These are phyloP conservation scores for Nannoperca obscura DNA, from an alignment of 2,797 vertebrate species.

Conservation along the genomic window DNA sequence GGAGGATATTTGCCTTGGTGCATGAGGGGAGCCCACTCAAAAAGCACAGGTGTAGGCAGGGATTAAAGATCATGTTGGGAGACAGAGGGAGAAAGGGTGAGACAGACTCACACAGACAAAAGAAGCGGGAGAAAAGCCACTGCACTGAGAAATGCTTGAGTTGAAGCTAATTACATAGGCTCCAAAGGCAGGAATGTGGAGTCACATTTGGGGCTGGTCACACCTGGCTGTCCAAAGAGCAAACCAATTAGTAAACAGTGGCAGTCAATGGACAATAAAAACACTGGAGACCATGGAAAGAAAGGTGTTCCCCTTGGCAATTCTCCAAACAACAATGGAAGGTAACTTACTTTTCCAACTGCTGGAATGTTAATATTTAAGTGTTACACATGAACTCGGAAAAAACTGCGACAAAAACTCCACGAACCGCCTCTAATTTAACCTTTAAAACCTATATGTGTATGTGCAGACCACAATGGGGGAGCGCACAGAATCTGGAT, in stretches of 20 bases:
- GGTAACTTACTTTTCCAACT: slow-evolving; percentile 22
- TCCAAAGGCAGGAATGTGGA: slow-evolving; percentile 82
- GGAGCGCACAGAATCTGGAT: slow-evolving; percentile 55
- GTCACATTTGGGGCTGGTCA: slow-evolving; percentile 77
- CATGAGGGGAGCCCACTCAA: slow-evolving; percentile 55
- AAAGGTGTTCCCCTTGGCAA: slow-evolving; percentile 29
- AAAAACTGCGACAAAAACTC: not conserved
- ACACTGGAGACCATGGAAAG: slow-evolving; percentile 57
- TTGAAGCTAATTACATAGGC: slow-evolving; percentile 82
- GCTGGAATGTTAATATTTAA: not conserved
- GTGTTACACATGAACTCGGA: not conserved
- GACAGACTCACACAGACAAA: slow-evolving; percentile 70
- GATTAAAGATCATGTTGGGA: slow-evolving; percentile 75
- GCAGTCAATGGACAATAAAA: slow-evolving; percentile 64
- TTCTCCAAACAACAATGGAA: slow-evolving; percentile 38
- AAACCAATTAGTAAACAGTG: slow-evolving; percentile 74
- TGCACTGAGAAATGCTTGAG: slow-evolving; percentile 76
- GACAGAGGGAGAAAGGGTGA: slow-evolving; percentile 44
- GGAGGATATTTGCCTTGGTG: slow-evolving; percentile 64
- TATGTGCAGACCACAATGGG: slow-evolving; percentile 15
- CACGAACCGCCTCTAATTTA: slow-evolving; percentile 10
- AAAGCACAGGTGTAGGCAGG: slow-evolving; percentile 80
- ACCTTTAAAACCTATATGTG: no score
- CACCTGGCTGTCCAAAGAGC: slow-evolving; percentile 80
- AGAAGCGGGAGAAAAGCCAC: slow-evolving; percentile 69